phyloP scores from a whole-genome alignment of 2,113 vertebrate species.

The Anhinga rufa region DNA sequence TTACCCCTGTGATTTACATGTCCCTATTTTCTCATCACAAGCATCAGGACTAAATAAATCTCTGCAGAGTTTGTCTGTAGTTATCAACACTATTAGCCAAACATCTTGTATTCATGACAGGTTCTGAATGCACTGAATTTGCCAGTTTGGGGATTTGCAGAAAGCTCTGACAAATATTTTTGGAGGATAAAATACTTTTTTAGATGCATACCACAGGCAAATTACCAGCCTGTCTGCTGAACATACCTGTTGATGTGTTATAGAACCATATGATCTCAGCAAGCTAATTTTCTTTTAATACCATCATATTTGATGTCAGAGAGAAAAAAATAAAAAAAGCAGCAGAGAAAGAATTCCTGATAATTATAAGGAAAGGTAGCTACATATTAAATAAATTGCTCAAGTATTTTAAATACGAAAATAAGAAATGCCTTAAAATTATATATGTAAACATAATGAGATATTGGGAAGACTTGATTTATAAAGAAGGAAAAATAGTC shows the following conservation, averaged over 20 bases:
- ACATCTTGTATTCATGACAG: background rate
- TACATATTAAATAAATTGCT: background rate
- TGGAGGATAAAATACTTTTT: background rate
- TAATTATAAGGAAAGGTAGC: background rate
- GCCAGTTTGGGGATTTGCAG: background rate
- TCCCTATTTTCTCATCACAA: background rate
- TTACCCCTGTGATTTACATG: background rate
- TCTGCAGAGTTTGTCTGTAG: background rate
- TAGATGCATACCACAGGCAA: background rate
- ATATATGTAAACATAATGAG: background rate
- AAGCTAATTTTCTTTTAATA: background rate
- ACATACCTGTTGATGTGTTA: accelerated
- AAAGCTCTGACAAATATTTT: background rate
- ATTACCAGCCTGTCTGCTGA: background rate
- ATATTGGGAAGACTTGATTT: background rate
- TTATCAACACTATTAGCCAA: background rate
- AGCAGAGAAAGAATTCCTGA: background rate
- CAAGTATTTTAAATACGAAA: background rate
- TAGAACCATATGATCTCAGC: background rate
- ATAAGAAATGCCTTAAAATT: background rate
- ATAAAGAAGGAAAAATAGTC: background rate
- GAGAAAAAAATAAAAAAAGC: background rate
- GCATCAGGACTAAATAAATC: background rate
- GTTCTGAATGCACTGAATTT: background rate
- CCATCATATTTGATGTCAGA: background rate